Evolutionary conservation across 2,888 invertebrate genomes (phyloP).

Genomic region (Drosophila demipolita): DNA sequence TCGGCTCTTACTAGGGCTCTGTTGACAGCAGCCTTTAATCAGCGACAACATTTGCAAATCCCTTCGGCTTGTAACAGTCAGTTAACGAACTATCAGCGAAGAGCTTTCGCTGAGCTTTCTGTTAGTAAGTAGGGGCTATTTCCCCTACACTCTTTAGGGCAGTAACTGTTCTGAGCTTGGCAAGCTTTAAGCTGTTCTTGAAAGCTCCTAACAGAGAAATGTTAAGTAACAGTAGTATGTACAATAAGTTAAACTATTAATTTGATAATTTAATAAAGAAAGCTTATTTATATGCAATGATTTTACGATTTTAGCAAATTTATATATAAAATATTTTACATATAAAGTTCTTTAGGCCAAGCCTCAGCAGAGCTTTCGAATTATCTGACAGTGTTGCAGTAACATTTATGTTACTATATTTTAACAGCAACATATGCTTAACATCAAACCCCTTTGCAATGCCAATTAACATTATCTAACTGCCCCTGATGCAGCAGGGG

Average conservation of each 20-base stretch:
- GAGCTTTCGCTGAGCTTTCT: constrained; percentile 30
- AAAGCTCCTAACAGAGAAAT: neutral
- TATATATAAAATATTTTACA: neutral
- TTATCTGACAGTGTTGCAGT: neutral
- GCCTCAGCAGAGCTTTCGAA: neutral
- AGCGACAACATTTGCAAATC: constrained; percentile 50
- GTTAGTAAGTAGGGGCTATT: constrained; percentile 17
- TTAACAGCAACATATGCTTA: neutral
- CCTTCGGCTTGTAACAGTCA: constrained; percentile 27
- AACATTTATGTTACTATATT: neutral
- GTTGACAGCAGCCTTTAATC: constrained; percentile 40
- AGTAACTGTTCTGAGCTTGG: neutral
- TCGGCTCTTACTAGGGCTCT: constrained; percentile 6
- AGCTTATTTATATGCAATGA: neutral
- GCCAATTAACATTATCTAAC: constrained; percentile 59
- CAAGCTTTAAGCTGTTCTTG: constrained; percentile 33
- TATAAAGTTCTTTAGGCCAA: neutral
- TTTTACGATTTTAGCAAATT: neutral
- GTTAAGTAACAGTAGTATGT: neutral
- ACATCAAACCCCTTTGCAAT: neutral
- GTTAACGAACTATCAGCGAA: neutral
- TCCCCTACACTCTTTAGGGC: constrained; percentile 40
- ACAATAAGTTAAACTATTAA: neutral
- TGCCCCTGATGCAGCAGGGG: constrained; percentile 60
- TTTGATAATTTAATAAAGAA: neutral